phyloP scores from a whole-genome alignment of 2,797 vertebrate species.

The Cirrhinus mrigala region DNA sequence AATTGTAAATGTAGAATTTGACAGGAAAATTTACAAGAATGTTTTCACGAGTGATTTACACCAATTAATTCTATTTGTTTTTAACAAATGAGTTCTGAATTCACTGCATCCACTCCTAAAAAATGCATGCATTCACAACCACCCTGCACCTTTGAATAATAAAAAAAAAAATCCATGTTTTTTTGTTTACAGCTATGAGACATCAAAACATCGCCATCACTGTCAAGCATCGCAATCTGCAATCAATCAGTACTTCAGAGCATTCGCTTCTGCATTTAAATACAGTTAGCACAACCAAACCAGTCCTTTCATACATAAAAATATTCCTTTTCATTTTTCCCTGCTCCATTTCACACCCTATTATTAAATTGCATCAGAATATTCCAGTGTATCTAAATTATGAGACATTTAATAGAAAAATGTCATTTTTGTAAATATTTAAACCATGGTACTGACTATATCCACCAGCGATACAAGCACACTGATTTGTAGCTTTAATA shows the following conservation, averaged over 20 bases:
- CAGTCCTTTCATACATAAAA: neutral
- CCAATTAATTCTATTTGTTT: neutral
- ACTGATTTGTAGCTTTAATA: neutral
- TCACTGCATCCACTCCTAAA: neutral
- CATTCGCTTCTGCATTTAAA: neutral
- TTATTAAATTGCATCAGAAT: slow-evolving; percentile 1
- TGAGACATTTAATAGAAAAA: neutral
- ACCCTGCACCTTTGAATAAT: neutral
- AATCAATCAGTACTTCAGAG: neutral
- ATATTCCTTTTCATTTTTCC: neutral
- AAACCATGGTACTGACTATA: neutral
- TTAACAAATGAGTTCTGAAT: neutral
- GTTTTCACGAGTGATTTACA: neutral
- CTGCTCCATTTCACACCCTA: neutral
- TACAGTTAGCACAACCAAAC: neutral
- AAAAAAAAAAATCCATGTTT: neutral
- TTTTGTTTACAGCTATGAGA: neutral
- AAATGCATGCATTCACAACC: neutral
- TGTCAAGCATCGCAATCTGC: neutral
- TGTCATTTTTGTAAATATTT: slow-evolving; percentile 5
- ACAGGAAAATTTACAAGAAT: neutral
- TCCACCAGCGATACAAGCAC: neutral
- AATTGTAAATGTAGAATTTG: neutral
- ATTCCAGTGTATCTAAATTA: neutral
- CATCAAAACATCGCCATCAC: neutral